phyloP scores from a whole-genome alignment of 2,113 vertebrate genomes.

The Mormyrus iriodes region DNA sequence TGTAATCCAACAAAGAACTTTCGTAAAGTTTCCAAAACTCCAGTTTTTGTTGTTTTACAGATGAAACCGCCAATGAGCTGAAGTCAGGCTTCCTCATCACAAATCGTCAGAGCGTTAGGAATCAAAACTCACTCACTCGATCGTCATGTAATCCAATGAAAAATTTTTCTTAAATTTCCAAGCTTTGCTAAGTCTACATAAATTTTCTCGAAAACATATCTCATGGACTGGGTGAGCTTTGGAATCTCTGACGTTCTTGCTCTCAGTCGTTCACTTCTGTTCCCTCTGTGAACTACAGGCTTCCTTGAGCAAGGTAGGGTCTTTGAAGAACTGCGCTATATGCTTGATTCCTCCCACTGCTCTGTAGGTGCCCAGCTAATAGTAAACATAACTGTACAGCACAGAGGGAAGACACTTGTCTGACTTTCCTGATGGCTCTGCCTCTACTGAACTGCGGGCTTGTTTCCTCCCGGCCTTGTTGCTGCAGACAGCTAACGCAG shows the following conservation, averaged over 20 bases:
- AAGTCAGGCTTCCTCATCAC: too few relatives aligned
- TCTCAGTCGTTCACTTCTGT: not conserved
- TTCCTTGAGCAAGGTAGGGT: not conserved
- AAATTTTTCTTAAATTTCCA: not conserved
- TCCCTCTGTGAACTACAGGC: not conserved
- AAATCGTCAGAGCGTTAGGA: too few relatives aligned
- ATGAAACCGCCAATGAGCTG: too few relatives aligned
- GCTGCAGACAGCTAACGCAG: not conserved
- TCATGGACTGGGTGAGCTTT: not conserved
- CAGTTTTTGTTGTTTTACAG: too few relatives aligned
- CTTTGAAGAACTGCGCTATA: not conserved
- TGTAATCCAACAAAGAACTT: not conserved
- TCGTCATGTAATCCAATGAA: not conserved
- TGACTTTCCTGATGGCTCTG: slow-evolving; percentile 4
- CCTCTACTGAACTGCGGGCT: not conserved
- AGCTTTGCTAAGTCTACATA: not conserved
- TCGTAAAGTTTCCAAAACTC: not conserved
- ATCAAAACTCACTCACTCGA: not conserved
- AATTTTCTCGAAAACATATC: not conserved
- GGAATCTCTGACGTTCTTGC: not conserved
- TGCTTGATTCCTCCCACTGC: not conserved
- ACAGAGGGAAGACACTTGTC: not conserved
- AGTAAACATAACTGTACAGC: not conserved
- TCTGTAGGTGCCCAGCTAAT: not conserved
- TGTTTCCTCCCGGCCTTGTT: not conserved